Evolutionary conservation across 2,888 invertebrate species (phyloP), one percentile per base, ranked within the genome.

Genomic region (Drosophila trichaetosa): DNA sequence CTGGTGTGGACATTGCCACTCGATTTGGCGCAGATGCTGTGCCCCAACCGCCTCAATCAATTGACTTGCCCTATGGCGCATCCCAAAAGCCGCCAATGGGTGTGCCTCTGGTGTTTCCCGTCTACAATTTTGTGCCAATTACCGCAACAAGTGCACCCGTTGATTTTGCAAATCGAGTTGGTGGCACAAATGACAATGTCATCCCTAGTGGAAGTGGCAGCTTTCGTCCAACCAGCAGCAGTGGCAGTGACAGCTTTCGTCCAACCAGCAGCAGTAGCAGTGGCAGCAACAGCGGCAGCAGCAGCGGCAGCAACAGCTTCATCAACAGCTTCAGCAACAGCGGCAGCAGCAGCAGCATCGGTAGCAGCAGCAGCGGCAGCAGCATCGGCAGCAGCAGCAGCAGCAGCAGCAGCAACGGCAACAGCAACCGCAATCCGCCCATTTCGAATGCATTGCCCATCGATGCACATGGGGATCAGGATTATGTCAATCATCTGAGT

Each of bases 391-490:
- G 0, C 33, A 24, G 63, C 16, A 38, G 7, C 38, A 18, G 36
- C 21, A 46, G n/a, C 38, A 24, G n/a, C 53, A n/a, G 8, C 24
- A 8, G 8, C 27, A 46, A 1, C 16, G 4, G 46, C 0, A 46
- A 8, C 24, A 24, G 27, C 24, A 46, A 24, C 16, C 46, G 24
- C 4, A 46, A 46, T 46, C 46, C 10, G 21, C 21, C 63, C 46
- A 58, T 34, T 18, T 31, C 67, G 10, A 69, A 58, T 63, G 61
- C 92, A 31, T 89, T 96, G 34, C 96, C 96, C 0, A 90, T 95
- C 2, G 96, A 96, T 92, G 96, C 96, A 0, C 93, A 94, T 40
- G 96, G 96, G 1, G 96, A 96, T 83, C 91, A 91, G 52, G 94
- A 94, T 4, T 92, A 95, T 5, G 93, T 96, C 0, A 94, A 96